phyloP scores from a whole-genome alignment of 1,140 invertebrate species.

The Euglossa dilemma region DNA sequence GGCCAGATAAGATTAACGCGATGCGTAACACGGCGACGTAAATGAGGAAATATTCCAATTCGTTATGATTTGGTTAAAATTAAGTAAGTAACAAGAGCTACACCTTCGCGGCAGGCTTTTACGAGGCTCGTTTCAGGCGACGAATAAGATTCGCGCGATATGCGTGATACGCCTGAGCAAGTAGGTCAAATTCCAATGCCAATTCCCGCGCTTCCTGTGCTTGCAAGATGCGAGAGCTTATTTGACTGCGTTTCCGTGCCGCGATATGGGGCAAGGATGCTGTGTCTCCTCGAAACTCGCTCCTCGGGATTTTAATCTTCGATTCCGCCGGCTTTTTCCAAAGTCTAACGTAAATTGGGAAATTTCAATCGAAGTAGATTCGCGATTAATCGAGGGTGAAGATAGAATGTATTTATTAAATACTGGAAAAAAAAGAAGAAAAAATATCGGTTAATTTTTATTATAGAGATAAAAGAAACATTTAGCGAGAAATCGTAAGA shows the following conservation, averaged over 20 bases:
- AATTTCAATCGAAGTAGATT: too few relatives aligned
- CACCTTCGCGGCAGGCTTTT: background rate
- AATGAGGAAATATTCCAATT: constrained; percentile 35
- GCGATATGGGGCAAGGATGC: background rate
- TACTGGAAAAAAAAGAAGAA: background rate
- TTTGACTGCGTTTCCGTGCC: background rate
- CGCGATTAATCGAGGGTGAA: background rate
- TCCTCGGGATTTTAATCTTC: background rate
- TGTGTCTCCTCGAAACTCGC: background rate
- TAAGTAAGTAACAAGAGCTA: constrained; percentile 9
- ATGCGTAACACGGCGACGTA: too few relatives aligned
- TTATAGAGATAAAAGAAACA: too few relatives aligned
- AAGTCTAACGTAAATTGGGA: background rate
- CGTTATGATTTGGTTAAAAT: constrained; percentile 3
- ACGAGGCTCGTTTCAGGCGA: constrained; percentile 24
- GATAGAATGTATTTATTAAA: background rate
- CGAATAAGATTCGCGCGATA: constrained; percentile 42
- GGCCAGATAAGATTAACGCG: background rate
- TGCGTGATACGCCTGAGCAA: constrained; percentile 8
- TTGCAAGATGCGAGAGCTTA: constrained; percentile 44
- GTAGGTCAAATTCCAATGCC: constrained; percentile 55
- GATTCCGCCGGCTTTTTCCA: background rate
- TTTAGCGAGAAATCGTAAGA: too few relatives aligned
- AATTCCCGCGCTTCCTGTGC: constrained; percentile 60
- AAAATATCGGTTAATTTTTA: background rate